phyloP scores from a whole-genome alignment of 23 tunicate genomes.

The Halocynthia aurantium region DNA sequence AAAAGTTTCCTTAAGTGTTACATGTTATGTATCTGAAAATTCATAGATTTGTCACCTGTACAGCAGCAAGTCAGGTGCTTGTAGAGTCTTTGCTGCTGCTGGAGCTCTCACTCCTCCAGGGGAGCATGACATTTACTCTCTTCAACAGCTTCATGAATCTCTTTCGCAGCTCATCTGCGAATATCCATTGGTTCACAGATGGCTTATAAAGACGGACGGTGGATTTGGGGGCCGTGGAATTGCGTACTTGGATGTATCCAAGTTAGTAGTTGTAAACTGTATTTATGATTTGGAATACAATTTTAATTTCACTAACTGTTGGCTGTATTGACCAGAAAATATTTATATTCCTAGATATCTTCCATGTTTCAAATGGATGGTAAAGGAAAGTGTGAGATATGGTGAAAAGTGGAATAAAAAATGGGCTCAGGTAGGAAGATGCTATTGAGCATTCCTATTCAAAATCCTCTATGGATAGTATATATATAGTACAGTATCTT shows the following conservation, averaged over 20 bases:
- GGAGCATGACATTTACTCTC: constrained; percentile 77
- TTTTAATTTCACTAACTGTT: too few relatives aligned
- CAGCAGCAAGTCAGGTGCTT: constrained; percentile 89
- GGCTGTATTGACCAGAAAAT: not conserved
- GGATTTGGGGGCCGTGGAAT: constrained; percentile 84
- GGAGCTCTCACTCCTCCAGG: constrained; percentile 81
- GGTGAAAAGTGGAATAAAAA: constrained; percentile 81
- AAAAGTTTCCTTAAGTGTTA: too few relatives aligned
- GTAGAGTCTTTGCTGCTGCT: constrained; percentile 84
- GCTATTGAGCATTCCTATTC: too few relatives aligned
- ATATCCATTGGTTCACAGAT: constrained; percentile 47
- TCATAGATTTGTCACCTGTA: constrained; percentile 71
- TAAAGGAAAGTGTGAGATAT: constrained; percentile 65
- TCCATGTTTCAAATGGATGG: constrained; percentile 83
- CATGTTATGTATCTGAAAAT: too few relatives aligned
- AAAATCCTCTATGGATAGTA: too few relatives aligned
- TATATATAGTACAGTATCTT: too few relatives aligned
- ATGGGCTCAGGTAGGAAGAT: constrained; percentile 78
- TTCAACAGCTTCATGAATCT: constrained; percentile 82
- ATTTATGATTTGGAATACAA: not conserved
- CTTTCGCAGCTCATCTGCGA: constrained; percentile 76
- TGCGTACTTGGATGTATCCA: constrained; percentile 68
- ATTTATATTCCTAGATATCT: constrained; percentile 43
- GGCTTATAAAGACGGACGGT: constrained; percentile 78
- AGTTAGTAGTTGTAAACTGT: constrained; percentile 28